A percentile compares a stretch with the other conserved stretches of the same genome.
Evolutionary conservation across 2,797 vertebrate genomes (phyloP).

Genomic region (Myotis planiceps): DNA sequence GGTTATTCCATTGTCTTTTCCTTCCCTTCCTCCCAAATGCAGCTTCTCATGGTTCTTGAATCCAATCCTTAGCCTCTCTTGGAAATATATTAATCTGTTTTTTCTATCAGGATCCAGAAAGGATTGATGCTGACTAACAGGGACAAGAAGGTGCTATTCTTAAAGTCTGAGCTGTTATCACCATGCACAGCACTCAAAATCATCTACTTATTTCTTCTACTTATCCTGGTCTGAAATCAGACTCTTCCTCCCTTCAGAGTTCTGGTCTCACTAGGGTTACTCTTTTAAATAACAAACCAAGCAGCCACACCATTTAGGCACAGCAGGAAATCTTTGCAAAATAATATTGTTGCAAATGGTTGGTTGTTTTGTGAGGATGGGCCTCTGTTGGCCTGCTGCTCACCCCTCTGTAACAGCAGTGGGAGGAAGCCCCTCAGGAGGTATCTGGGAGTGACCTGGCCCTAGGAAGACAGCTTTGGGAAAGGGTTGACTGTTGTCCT

Average conservation of each 20-base stretch:
- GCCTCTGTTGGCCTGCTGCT: not conserved
- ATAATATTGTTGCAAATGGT: constrained; percentile 55
- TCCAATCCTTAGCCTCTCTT: not conserved
- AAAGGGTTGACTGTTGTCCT: not conserved
- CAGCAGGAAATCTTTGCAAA: constrained; percentile 65
- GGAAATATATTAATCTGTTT: not conserved
- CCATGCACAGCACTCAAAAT: not conserved
- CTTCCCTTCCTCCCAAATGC: not conserved
- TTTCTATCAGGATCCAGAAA: not conserved
- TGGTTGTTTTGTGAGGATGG: constrained; percentile 22
- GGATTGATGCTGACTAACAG: not conserved
- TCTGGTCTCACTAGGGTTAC: constrained; percentile 58
- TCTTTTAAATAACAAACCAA: constrained; percentile 74
- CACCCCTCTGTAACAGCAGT: not conserved
- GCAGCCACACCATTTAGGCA: constrained; percentile 51
- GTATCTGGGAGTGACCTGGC: not conserved
- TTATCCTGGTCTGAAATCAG: not conserved
- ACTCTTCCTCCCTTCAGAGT: not conserved
- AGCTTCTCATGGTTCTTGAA: not conserved
- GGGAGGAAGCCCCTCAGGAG: not conserved
- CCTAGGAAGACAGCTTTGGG: not conserved
- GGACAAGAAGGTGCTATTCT: not conserved
- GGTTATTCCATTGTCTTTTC: not conserved
- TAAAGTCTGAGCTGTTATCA: not conserved
- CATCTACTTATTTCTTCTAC: not conserved